Base-by-base conservation (phyloP, 2,113 vertebrate genomes). In the Vanacampus margaritifer region DNA sequence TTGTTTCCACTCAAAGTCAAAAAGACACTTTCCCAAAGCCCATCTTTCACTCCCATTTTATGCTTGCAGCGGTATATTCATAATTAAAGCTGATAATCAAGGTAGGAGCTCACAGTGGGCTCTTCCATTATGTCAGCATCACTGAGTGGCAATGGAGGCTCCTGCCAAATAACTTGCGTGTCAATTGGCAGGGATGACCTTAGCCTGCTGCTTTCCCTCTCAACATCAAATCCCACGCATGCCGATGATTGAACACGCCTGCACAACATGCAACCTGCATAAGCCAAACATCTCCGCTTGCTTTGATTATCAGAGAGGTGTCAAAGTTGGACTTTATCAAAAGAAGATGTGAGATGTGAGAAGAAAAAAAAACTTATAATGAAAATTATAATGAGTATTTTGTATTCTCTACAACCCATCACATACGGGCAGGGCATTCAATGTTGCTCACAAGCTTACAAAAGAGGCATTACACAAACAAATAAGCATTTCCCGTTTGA, bases 11-110 rank as follows among this genome's bases (percentile, higher is more conserved):
- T 86, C 73, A 24, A 74, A 76, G 77, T 86, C 84, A 84, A 76
- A 65, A 84, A 74, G 71, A 79, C 66, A 67, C 67, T 84, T 61
- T 81, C 46, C 82, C 67, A 61, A 75, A 76, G 28, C 17, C 65
- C 75, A 79, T 68, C 68, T 71, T 75, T 74, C 63, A 59, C 53
- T 76, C 59, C 62, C 57, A 74, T 79, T 86, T 88, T 86, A 85
- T 73, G 79, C 86, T 75, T 82, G 86, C 64, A 9, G 73, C 76
- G 80, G 87, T 79, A 84, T 72, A 85, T 84, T 83, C 85, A 86
- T 91, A 91, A 92, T 92, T 91, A 84, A 85, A 80, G 76, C 84
- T 88, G 87, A 84, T 89, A 89, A 91, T 91, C 83, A 88, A 81
- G 87, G 86, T 87, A 81, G 82, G 83, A 82, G 89, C 88, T 91